A percentile compares a stretch with the other conserved stretches of the same genome.
Evolutionary conservation across 2,888 invertebrate genomes (phyloP).

Genomic region (Cinara cedri): DNA sequence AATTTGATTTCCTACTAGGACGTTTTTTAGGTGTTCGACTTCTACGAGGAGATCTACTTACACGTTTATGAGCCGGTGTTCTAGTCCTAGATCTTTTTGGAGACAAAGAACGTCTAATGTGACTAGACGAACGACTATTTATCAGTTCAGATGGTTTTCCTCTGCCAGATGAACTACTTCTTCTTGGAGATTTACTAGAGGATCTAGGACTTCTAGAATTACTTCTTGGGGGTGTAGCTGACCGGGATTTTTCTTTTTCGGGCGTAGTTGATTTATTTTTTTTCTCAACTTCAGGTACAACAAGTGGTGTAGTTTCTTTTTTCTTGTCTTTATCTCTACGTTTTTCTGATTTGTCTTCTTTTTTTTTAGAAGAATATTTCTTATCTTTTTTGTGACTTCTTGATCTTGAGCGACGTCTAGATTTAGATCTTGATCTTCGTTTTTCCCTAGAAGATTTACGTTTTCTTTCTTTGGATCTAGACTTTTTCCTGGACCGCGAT

Average conservation of each 20-base stretch:
- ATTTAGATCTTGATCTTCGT: constrained; percentile 43
- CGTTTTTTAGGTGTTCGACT: constrained; percentile 59
- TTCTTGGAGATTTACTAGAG: constrained; percentile 46
- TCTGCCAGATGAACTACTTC: constrained; percentile 54
- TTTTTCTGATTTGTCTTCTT: constrained; percentile 58
- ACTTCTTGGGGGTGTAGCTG: constrained; percentile 52
- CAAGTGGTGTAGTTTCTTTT: constrained; percentile 54
- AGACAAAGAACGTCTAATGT: constrained; percentile 58
- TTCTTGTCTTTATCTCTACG: constrained; percentile 57
- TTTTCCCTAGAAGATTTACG: constrained; percentile 43
- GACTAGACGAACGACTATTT: constrained; percentile 61
- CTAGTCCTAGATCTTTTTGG: constrained; percentile 59
- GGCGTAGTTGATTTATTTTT: constrained; percentile 56
- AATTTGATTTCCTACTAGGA: constrained; percentile 53
- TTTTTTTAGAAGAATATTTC: constrained; percentile 56
- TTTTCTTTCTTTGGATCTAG: constrained; percentile 51
- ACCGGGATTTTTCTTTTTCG: constrained; percentile 57
- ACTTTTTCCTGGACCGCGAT: constrained; percentile 46
- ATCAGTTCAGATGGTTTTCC: constrained; percentile 63
- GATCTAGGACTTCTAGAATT: constrained; percentile 40
- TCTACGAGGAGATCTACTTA: constrained; percentile 47
- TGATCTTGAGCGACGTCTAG: constrained; percentile 51
- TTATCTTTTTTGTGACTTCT: constrained; percentile 52
- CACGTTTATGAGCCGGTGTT: constrained; percentile 43
- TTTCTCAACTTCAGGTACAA: constrained; percentile 59